Evolutionary conservation across 2,888 invertebrate genomes (phyloP), one percentile per base, ranked within the genome.

Genomic region (Mimumesa dahlbomi): DNA sequence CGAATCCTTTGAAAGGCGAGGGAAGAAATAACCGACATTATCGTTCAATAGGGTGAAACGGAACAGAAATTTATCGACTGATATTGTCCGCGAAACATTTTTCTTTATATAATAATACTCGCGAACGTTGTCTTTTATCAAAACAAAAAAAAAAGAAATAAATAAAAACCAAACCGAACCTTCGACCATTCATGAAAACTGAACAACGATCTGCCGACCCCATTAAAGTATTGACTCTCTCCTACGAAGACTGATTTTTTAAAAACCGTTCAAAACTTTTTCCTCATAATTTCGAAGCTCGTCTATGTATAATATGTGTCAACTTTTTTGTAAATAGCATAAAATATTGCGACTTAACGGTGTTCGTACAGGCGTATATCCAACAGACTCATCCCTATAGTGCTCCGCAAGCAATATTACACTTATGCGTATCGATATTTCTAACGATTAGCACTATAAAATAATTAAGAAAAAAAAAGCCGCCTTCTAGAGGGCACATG

Each of bases 191-290:
- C 25, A 29, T 57, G 58, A 65, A 59, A 73, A 77, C 74, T 73
- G 80, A 79, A 68, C 82, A 83, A 86, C 84, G 83, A 85, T 63
- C 59, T 72, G 70, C 65, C 61, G 80, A 73, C 58, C 69, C 56
- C 56, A 19, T 57, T 54, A 58, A 69, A 75, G 71, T 56, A 73
- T 76, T 70, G 69, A 74, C 78, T 84, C 77, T 81, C 81, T 83
- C 79, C 71, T 76, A 76, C 74, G 61, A 87, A 87, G 87, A 87
- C 87, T 87, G 87, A 87, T 87, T 86, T 87, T 86, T 84, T 84
- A 85, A 73, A n/a, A 61, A 46, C 45, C 43, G 29, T 66, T 64
- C 34, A 16, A n/a, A 62, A 53, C 49, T 62, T 63, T 70, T 58
- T 22, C 62, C 46, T 65, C 69, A 56, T 63, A 46, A 57, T 72